These are phyloP conservation scores for Gadopsis marmoratus DNA, from an alignment of 2,797 vertebrate species.

Conservation along the genomic window DNA sequence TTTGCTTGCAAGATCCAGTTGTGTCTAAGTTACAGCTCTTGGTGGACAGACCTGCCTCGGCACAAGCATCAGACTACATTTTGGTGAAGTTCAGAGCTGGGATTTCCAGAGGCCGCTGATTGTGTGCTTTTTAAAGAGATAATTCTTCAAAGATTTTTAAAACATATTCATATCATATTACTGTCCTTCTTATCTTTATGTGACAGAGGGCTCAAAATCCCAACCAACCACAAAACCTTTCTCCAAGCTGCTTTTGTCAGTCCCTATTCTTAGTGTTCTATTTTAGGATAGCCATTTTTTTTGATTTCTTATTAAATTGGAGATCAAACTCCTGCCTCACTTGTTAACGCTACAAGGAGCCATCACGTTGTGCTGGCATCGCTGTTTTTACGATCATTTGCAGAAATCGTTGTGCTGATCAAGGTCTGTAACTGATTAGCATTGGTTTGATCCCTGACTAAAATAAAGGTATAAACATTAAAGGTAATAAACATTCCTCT, in stretches of 20 bases:
- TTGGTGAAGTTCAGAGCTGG: neutral
- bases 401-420: neutral
- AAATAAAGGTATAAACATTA: too few relatives aligned
- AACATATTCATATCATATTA: constrained; percentile 56
- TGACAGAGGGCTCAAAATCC: constrained; percentile 65
- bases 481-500: neutral
- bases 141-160: constrained; percentile 33
- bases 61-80: neutral
- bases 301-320: constrained; percentile 21
- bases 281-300: constrained; percentile 53
- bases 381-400: neutral
- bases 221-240: constrained; percentile 43
- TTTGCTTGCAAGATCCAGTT: constrained; percentile 11
- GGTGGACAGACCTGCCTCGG: neutral
- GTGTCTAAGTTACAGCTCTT: constrained; percentile 8
- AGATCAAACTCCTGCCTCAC: constrained; percentile 28
- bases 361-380: neutral
- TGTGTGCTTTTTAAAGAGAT: constrained; percentile 37
- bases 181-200: constrained; percentile 58
- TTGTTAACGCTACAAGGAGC: constrained; percentile 26
- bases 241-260: constrained; percentile 58
- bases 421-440: constrained; percentile 7
- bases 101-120: constrained; percentile 16
- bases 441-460: constrained; percentile 1
- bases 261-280: constrained; percentile 69